phyloP scores from a whole-genome alignment of 2,797 vertebrate genomes.

The Artibeus lituratus region DNA sequence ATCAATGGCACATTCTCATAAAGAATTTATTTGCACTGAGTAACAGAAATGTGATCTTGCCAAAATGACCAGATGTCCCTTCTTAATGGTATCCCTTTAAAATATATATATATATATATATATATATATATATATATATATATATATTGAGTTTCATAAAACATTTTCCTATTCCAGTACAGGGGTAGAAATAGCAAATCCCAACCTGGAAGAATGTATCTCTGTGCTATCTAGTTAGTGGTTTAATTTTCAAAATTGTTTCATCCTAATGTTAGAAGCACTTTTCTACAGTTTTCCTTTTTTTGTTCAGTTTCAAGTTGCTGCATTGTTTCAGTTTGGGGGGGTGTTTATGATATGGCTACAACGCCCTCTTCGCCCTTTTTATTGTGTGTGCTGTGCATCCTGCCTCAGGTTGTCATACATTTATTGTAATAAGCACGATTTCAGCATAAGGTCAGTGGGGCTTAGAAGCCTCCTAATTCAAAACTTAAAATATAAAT shows the following conservation, averaged over 20 bases:
- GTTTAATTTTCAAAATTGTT: not conserved
- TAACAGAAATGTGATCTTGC: slow-evolving; percentile 39
- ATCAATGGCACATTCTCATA: slow-evolving; percentile 52
- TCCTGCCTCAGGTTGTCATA: not conserved
- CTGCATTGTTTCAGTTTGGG: not conserved
- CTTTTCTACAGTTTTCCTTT: not conserved
- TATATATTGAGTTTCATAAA: not conserved
- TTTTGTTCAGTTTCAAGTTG: not conserved
- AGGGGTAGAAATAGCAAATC: not conserved
- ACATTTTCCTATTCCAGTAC: not conserved
- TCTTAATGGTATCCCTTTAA: slow-evolving; percentile 23
- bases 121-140: not conserved
- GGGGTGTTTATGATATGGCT: not conserved
- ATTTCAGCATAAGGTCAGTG: not conserved
- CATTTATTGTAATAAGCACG: not conserved
- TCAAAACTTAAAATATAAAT: not conserved
- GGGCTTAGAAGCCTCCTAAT: not conserved
- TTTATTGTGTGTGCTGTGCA: not conserved
- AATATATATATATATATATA: not conserved
- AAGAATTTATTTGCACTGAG: slow-evolving; percentile 33
- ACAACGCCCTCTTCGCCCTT: not conserved
- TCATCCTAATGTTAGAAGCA: slow-evolving; percentile 11
- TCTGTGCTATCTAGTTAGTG: not conserved
- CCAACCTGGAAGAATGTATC: not conserved
- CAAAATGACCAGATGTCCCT: slow-evolving; percentile 61